phyloP scores from a whole-genome alignment of 2,797 vertebrate genomes.

The Momotus momota region DNA sequence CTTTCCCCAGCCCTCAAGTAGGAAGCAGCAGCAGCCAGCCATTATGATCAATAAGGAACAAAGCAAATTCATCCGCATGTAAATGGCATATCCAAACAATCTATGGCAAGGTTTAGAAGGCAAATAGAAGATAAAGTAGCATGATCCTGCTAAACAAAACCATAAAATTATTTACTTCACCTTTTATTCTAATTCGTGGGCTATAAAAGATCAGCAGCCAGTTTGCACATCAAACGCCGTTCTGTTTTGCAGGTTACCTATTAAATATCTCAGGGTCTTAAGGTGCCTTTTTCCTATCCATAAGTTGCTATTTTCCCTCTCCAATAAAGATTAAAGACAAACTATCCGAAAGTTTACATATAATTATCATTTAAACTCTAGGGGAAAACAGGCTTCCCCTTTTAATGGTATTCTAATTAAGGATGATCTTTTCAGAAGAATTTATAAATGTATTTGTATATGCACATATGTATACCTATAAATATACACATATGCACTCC shows the following conservation, averaged over 20 bases:
- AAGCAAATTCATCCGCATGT: neutral
- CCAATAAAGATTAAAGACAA: neutral
- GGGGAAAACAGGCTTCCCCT: neutral
- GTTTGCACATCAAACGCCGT: neutral
- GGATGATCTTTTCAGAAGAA: neutral
- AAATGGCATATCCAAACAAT: neutral
- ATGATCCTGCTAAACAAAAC: neutral
- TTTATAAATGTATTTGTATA: neutral
- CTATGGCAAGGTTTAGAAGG: neutral
- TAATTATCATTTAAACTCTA: neutral
- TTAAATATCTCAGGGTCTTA: neutral
- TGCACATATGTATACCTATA: neutral
- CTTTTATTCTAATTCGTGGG: neutral
- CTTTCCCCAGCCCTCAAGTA: neutral
- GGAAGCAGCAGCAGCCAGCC: neutral
- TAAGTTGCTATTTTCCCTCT: neutral
- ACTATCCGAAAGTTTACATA: neutral
- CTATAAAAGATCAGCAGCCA: neutral
- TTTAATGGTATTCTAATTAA: neutral
- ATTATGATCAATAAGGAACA: neutral
- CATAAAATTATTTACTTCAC: neutral
- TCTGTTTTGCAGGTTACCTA: neutral
- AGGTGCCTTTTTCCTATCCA: neutral
- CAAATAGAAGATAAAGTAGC: constrained; percentile 1
- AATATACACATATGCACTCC: neutral